Base-by-base conservation (phyloP, 37 sponge, comb jelly and placozoan species). In the Bolinopsis microptera region DNA sequence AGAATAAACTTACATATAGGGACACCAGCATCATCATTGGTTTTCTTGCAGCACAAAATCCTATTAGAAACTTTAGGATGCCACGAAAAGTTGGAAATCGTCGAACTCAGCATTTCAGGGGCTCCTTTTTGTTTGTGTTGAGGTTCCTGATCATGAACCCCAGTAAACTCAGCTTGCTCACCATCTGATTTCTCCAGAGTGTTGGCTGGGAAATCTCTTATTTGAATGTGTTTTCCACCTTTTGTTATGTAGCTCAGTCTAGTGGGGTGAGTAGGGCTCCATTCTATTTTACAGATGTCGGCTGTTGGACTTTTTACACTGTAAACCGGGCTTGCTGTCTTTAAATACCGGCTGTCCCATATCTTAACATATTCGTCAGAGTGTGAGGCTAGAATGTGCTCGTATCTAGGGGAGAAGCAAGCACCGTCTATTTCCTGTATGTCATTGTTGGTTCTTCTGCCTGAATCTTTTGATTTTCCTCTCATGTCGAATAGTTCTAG, bases 361-460 rank as follows among this genome's bases (percentile, higher is more conserved):
- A 86, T 39, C 39, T 86, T 86, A n/a, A 86, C 35, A 34, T 86
- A 86, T 40, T 86, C 90, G 13, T 86, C 90, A 39, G 90, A 86
- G 39, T 86, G 90, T 24, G 90, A 86, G 26, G 90, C 90, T 5
- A 86, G 0, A 27, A 86, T 86, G 39, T 39, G 32, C 24, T 86
- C 90, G 39, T 86, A 86, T 28, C 28, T 86, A 39, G 90, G 90
- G 22, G 90, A 86, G 26, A 86, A 86, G 22, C 90, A 86, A 86
- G 36, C 90, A 23, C 90, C 90, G 8, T 86, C 90, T 5, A 41
- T 86, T 41, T 86, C 90, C 61, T 86, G 90, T 24, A 86, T 86
- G 36, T 86, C 90, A n/a, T n/a, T n/a, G 39, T 39, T 86, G 3
- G 90, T 41, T 34, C 24, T 39, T 40, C 35, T 9, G n/a, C 90